Evolutionary conservation across 2,113 vertebrate species (phyloP), one percentile per base, ranked within the genome.

Genomic region (Tachycineta bicolor): DNA sequence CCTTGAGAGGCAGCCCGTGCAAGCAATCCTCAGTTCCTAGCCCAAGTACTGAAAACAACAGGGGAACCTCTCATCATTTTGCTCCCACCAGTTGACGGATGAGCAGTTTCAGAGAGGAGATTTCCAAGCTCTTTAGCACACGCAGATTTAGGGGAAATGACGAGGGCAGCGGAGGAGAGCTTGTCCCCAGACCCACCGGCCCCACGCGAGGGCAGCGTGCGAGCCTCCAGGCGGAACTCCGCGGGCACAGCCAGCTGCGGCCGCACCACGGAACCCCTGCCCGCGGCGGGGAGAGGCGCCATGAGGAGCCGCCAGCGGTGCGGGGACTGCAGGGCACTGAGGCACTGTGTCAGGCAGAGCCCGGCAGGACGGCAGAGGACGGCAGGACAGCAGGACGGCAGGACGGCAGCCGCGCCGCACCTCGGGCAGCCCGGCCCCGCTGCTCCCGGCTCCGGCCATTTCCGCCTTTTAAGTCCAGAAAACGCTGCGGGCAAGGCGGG

Each of bases 381-480:
- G 6, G 18, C 3, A 4, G 70, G n/a, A 10, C 62, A 50, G 88
- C 88, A 37, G 37, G 37, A 37, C 83, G 6, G 18, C 3, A 4
- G 70, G 41, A 14, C 69, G 44, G 91, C 89, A 64, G 80, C 80
- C 65, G 2, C 5, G 6, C 80, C 1, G 46, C 85, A 47, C 81
- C 64, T 25, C 83, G 2, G 41, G 33, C 70, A 71, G 85, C 49
- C 37, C 31, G 2, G 12, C 49, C 37, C 31, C 2, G 12, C 77
- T 7, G 80, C 67, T 90, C 86, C 82, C 1, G 0, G 19, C 83
- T 86, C 70, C 83, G 41, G 92, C 56, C 73, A 81, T 73, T 84
- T 94, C 93, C 76, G 5, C 90, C 93, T 93, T 93, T 60, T 74
- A 91, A 93, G 89, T 91, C 78, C 93, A 90, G 67, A 88, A 75